phyloP scores from a whole-genome alignment of 2,113 vertebrate genomes.

The Echinops telfairi region DNA sequence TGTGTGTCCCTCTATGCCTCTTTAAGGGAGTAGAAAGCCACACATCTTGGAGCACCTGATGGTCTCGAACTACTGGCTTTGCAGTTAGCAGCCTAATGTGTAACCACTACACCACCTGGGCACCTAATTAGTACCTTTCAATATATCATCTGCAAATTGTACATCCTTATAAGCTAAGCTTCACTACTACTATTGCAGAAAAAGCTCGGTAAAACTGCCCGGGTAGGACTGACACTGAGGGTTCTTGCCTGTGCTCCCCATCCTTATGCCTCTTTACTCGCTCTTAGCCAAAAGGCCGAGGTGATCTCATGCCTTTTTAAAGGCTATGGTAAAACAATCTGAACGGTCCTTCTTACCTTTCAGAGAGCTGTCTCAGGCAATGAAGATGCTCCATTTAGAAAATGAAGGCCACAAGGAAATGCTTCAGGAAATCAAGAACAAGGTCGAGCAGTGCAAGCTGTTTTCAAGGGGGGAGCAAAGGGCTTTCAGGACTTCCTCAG shows the following conservation, averaged over 20 bases:
- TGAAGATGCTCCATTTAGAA: conserved; percentile 81
- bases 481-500: conserved; percentile 11
- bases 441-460: conserved; percentile 74
- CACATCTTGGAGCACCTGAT: too few species aligned
- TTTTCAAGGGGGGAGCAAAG: conserved; percentile 42
- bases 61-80: too few species aligned
- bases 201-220: conserved; percentile 29
- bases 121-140: conserved; percentile 35
- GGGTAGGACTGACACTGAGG: conserved; percentile 5
- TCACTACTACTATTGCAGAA: conserved; percentile 1
- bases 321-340: conserved; percentile 7
- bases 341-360: conserved; percentile 61
- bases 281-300: too few species aligned
- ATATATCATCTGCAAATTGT: conserved; percentile 22
- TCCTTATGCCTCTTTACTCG: too few species aligned
- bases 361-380: conserved; percentile 82
- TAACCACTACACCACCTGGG: too few species aligned
- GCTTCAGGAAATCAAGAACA: conserved; percentile 82
- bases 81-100: too few species aligned
- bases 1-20: too few species aligned
- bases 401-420: conserved; percentile 81
- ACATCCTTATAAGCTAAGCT: conserved; percentile 1
- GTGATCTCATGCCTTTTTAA: neutral
- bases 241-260: conserved; percentile 21
- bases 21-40: too few species aligned